phyloP scores from a whole-genome alignment of 2,113 vertebrate species.

The Gavia stellata region DNA sequence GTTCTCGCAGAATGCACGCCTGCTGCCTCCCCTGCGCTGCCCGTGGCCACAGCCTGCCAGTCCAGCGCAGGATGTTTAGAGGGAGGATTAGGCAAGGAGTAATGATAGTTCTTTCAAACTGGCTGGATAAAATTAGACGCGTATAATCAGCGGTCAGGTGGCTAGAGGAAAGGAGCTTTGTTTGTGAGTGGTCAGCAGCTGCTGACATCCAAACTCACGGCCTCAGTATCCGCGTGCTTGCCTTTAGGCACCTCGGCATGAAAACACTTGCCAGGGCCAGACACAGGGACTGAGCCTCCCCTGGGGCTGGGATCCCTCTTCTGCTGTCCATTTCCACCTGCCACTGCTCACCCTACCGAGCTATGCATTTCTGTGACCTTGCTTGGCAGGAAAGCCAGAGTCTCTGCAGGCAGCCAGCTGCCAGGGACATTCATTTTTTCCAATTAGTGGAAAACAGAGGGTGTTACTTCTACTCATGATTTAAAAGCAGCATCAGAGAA shows the following conservation, averaged over 20 bases:
- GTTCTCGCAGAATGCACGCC: rapidly evolving
- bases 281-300: not conserved
- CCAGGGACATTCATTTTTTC: not conserved
- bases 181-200: not conserved
- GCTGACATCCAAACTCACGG: not conserved
- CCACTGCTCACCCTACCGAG: not conserved
- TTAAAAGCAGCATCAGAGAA: not conserved
- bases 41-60: not conserved
- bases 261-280: not conserved
- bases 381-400: not conserved
- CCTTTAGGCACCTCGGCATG: not conserved
- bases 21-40: not conserved
- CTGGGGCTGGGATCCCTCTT: not conserved
- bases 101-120: constrained; percentile 27
- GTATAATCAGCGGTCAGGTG: constrained; percentile 24
- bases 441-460: constrained; percentile 6
- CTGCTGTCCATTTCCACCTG: not conserved
- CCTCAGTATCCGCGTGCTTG: not conserved
- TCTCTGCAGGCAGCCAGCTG: not conserved
- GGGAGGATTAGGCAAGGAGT: not conserved
- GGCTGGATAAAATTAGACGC: not conserved
- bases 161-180: not conserved
- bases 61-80: not conserved
- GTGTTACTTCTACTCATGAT: not conserved
- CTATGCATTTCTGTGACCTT: not conserved